Conservation (phyloP, 1,140 invertebrate genomes). For the Chironomus striatipennis region DNA sequence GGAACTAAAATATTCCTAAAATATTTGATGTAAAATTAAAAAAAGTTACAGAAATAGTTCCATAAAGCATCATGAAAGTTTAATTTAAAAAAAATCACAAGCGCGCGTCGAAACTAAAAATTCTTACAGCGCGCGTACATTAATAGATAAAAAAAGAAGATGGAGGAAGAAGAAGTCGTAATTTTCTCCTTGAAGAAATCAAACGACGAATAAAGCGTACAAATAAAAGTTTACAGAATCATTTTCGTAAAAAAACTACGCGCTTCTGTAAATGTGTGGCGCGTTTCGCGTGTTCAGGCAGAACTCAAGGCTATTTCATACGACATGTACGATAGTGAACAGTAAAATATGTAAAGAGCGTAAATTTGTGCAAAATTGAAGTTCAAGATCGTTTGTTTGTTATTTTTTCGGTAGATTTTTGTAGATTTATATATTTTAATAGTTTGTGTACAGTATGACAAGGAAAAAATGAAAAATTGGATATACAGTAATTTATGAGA, state of each 20-base stretch:
- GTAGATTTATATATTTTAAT: too few species aligned
- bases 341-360: not conserved
- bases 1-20: too few species aligned
- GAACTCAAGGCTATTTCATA: slow-evolving; percentile 7
- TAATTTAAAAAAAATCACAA: too few species aligned
- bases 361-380: not conserved
- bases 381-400: not conserved
- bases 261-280: slow-evolving; percentile 1
- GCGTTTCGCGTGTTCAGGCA: not conserved
- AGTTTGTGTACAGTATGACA: too few species aligned
- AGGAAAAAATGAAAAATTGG: too few species aligned
- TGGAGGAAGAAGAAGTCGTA: not conserved
- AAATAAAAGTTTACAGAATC: slow-evolving; percentile 2
- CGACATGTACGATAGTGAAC: not conserved
- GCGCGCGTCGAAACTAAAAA: too few species aligned
- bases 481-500: too few species aligned
- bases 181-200: slow-evolving; percentile 1
- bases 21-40: too few species aligned
- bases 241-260: not conserved
- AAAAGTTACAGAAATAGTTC: too few species aligned
- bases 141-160: not conserved
- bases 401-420: not conserved
- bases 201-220: not conserved
- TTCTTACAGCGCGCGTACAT: too few species aligned
- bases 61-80: too few species aligned